phyloP scores from a whole-genome alignment of 2,113 vertebrate genomes.

The Aythya baeri region DNA sequence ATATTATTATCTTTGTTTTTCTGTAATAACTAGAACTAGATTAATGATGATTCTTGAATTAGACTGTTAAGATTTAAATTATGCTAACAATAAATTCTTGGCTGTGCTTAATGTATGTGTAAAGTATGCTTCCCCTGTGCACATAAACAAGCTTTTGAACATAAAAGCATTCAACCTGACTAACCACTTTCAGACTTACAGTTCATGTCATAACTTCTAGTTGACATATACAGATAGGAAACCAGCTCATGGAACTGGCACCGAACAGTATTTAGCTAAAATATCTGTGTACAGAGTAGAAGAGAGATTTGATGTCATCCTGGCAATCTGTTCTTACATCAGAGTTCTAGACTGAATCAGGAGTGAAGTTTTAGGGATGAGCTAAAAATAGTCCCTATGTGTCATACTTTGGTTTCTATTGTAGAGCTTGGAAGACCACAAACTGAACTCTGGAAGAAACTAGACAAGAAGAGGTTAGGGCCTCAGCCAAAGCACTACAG shows the following conservation, averaged over 20 bases:
- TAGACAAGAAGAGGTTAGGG: neutral
- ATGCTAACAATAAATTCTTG: neutral
- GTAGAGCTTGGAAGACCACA: neutral
- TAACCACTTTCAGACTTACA: neutral
- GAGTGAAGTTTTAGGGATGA: neutral
- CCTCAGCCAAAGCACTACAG: neutral
- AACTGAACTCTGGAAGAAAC: neutral
- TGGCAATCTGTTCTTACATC: neutral
- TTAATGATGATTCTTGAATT: neutral
- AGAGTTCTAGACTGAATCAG: neutral
- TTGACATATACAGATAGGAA: neutral
- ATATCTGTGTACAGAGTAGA: neutral
- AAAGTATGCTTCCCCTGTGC: neutral
- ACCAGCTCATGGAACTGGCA: neutral
- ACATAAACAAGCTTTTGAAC: neutral
- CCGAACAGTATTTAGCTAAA: neutral
- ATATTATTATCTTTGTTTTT: neutral
- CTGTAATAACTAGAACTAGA: neutral
- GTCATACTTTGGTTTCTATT: fast-evolving
- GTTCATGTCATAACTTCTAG: neutral
- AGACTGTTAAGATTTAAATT: neutral
- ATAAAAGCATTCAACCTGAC: neutral
- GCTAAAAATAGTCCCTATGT: neutral
- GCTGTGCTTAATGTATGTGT: neutral
- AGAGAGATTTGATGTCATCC: neutral